Conservation (phyloP, 2,113 vertebrate species). For the Dolichotis patagonum region DNA sequence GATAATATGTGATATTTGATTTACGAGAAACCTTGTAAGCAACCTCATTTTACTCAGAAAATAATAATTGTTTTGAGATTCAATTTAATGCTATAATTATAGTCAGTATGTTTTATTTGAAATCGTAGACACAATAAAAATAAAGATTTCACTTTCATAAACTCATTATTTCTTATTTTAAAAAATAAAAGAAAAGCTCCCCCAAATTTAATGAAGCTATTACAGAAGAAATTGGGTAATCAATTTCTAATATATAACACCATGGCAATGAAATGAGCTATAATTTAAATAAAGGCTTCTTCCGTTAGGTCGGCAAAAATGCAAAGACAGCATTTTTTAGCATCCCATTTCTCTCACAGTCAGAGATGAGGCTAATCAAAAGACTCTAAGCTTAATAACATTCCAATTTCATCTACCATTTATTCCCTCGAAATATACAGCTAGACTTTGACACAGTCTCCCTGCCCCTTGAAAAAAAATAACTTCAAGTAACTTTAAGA, state of each 20-base stretch:
- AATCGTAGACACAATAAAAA: constrained; percentile 77
- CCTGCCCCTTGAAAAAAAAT: constrained; percentile 33
- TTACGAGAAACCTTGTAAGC: constrained; percentile 51
- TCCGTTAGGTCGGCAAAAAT: constrained; percentile 84
- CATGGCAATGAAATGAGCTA: constrained; percentile 79
- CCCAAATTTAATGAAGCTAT: constrained; percentile 83
- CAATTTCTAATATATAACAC: constrained; percentile 84
- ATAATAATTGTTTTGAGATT: constrained; percentile 70
- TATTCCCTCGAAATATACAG: constrained; percentile 56
- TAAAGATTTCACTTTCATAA: constrained; percentile 69
- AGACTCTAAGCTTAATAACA: constrained; percentile 82
- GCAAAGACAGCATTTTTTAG: constrained; percentile 84
- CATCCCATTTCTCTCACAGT: constrained; percentile 63
- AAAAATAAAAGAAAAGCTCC: constrained; percentile 77
- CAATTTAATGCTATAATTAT: constrained; percentile 78
- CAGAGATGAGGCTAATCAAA: constrained; percentile 79
- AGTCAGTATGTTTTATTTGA: constrained; percentile 76
- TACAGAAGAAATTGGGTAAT: constrained; percentile 83
- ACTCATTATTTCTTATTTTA: constrained; percentile 80
- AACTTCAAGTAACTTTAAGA: constrained; percentile 32
- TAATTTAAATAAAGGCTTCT: constrained; percentile 84
- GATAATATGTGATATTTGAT: constrained; percentile 58
- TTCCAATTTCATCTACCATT: constrained; percentile 67
- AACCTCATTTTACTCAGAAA: constrained; percentile 76
- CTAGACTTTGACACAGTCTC: constrained; percentile 55